Conservation (phyloP, 2,113 vertebrate species). For the Aleadryas rufinucha region DNA sequence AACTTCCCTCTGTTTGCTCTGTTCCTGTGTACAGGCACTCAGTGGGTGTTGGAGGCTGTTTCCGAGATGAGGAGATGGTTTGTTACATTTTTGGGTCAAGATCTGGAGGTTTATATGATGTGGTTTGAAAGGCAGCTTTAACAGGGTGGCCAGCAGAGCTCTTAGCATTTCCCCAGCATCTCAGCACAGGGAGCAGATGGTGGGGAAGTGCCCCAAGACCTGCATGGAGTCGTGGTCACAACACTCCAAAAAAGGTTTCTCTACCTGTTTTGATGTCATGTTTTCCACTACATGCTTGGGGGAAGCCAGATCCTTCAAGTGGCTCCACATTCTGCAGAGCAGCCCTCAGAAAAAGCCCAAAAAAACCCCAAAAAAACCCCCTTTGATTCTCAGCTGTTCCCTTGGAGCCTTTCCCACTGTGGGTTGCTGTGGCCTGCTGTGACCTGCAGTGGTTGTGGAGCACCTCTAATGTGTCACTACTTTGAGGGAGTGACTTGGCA, state of each 20-base stretch:
- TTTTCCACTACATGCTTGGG: neutral
- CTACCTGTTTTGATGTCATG: neutral
- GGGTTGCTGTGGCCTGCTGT: neutral
- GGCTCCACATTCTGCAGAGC: neutral
- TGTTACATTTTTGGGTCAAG: conserved; percentile 36
- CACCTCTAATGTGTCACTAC: neutral
- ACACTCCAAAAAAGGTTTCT: conserved; percentile 7
- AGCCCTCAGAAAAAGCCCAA: neutral
- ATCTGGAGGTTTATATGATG: conserved; percentile 24
- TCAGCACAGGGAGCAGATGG: neutral
- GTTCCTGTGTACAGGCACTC: conserved; percentile 25
- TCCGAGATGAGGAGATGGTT: neutral
- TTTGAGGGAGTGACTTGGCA: neutral
- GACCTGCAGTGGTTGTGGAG: neutral
- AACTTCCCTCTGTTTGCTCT: conserved; percentile 28
- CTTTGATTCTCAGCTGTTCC: neutral
- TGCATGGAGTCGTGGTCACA: neutral
- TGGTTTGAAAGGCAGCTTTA: neutral
- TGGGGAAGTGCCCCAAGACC: conserved; percentile 39
- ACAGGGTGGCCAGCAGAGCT: neutral
- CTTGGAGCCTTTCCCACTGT: neutral
- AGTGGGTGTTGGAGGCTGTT: conserved; percentile 51
- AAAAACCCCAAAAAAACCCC: fast-evolving
- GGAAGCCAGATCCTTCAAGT: neutral
- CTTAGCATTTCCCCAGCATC: conserved; percentile 35